These are phyloP conservation scores for Agrochola circellaris DNA, from an alignment of 2,888 invertebrate species.

Conservation along the genomic window DNA sequence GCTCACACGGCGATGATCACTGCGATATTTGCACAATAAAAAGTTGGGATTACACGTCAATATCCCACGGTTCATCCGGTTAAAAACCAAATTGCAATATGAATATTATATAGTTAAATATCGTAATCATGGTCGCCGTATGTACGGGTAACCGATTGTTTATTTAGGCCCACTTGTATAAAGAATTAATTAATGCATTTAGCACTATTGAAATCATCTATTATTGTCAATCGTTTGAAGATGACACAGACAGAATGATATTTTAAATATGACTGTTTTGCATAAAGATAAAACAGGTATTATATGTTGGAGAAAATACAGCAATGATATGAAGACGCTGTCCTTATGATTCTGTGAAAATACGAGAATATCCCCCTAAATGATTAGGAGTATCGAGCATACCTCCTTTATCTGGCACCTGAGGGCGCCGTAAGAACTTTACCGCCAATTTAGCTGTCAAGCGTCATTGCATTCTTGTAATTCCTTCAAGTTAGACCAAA, in stretches of 20 bases:
- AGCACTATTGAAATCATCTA: not conserved
- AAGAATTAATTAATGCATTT: not conserved
- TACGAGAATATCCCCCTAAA: not conserved
- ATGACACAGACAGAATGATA: not conserved
- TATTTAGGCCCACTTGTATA: not conserved
- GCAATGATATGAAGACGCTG: not conserved
- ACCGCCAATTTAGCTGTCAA: conserved; percentile 3
- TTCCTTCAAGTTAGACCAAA: too few species aligned
- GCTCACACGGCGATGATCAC: not conserved
- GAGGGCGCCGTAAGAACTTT: not conserved
- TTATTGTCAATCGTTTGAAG: not conserved
- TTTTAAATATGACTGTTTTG: not conserved
- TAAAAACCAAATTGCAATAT: not conserved
- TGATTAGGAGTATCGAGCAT: not conserved
- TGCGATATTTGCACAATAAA: not conserved
- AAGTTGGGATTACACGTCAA: not conserved
- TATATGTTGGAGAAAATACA: too few species aligned
- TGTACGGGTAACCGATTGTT: too few species aligned
- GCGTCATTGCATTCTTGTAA: not conserved
- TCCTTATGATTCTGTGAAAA: not conserved
- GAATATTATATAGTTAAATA: not conserved
- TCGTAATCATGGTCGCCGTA: not conserved
- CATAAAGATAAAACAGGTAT: too few species aligned
- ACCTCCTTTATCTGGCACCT: too few species aligned
- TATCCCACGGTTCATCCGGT: not conserved